Percentiles rank a stretch among this genome's conserved stretches.
Conservation (phyloP, 2,888 invertebrate genomes). For the Stegana nigrithorax region DNA sequence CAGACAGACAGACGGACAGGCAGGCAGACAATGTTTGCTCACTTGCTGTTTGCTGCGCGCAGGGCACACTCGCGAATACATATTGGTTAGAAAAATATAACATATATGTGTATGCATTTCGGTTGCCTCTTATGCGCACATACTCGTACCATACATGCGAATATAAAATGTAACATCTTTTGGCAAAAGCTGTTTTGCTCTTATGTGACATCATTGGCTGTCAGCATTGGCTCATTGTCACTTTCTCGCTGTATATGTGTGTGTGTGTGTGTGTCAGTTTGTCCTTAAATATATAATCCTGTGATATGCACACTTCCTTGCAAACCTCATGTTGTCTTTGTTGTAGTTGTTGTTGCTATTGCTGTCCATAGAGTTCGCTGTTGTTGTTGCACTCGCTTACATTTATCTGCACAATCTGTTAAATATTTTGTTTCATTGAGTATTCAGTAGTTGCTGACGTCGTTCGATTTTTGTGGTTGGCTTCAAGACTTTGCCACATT, state of each 20-base stretch:
- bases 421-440: conserved; percentile 18
- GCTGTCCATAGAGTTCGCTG: too few relatives aligned
- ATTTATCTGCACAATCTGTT: conserved; percentile 7
- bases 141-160: neutral
- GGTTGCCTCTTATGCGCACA: too few relatives aligned
- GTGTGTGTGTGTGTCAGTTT: too few relatives aligned
- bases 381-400: neutral
- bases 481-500: too few relatives aligned
- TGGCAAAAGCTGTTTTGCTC: neutral
- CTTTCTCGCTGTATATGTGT: too few relatives aligned
- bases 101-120: neutral
- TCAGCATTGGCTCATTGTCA: conserved; percentile 34
- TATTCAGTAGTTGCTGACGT: neutral
- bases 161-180: conserved; percentile 3
- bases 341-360: neutral
- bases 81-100: neutral
- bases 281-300: too few relatives aligned
- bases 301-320: neutral
- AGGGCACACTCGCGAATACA: conserved; percentile 30
- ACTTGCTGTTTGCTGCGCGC: conserved; percentile 26
- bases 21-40: conserved; percentile 1
- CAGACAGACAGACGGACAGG: neutral
- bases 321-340: neutral
- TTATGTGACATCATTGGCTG: conserved; percentile 37
- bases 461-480: neutral